Conservation (phyloP, 2,888 invertebrate species). For the Macrosoma leucophasiata region DNA sequence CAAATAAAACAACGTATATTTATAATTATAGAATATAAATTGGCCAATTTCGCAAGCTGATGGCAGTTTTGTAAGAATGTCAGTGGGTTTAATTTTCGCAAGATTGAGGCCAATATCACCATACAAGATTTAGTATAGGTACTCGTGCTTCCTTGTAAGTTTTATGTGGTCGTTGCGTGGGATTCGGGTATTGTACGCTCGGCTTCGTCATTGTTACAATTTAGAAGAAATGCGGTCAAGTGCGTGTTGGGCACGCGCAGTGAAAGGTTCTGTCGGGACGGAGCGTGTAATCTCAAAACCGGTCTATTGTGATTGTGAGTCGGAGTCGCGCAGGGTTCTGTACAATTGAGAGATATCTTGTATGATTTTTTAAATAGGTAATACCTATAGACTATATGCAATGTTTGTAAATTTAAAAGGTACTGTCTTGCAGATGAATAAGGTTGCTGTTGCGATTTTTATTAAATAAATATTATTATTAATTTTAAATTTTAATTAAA, state of each 20-base stretch:
- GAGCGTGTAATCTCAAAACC: too few relatives aligned
- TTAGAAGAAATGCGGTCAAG: not conserved
- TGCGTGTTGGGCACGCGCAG: not conserved
- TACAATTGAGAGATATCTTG: too few relatives aligned
- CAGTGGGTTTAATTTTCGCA: slow-evolving; percentile 34
- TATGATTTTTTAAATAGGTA: too few relatives aligned
- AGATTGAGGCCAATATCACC: slow-evolving; percentile 19
- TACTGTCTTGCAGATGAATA: too few relatives aligned
- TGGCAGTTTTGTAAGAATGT: slow-evolving; percentile 34
- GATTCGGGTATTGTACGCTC: not conserved
- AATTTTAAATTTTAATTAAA: too few relatives aligned
- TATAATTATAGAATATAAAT: slow-evolving; percentile 22
- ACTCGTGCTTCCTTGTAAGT: not conserved
- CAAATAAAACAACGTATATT: slow-evolving; percentile 18
- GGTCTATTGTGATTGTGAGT: too few relatives aligned
- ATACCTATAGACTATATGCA: too few relatives aligned
- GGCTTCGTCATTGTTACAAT: not conserved
- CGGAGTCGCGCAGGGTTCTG: too few relatives aligned
- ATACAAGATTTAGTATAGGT: slow-evolving; percentile 1
- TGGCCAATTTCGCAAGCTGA: slow-evolving; percentile 27
- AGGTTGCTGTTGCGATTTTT: too few relatives aligned
- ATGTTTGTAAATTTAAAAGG: too few relatives aligned
- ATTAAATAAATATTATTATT: too few relatives aligned
- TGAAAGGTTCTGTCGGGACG: not conserved
- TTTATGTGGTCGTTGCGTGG: not conserved